phyloP scores from a whole-genome alignment of 64 coral and sea anemone species.

The Hydrozoanthus tunicans region DNA sequence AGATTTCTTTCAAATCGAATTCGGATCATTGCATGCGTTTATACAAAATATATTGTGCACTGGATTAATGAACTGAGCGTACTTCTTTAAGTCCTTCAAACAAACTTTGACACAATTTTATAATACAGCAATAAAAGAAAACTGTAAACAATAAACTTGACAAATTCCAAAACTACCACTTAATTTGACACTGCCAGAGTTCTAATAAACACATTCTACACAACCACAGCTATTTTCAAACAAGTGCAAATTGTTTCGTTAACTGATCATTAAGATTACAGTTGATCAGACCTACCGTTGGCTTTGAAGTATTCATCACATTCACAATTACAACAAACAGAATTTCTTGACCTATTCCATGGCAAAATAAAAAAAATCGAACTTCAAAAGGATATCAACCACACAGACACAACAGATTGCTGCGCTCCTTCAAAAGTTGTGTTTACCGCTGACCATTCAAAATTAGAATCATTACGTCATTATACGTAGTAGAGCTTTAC shows the following conservation, averaged over 20 bases:
- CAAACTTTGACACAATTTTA: background rate
- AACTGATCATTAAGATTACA: background rate
- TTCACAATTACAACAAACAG: background rate
- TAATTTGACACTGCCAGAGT: background rate
- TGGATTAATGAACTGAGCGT: background rate
- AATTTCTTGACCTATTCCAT: background rate
- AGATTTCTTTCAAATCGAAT: too few species aligned
- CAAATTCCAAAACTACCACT: background rate
- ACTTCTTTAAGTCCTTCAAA: background rate
- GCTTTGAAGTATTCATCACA: slow-evolving; percentile 24
- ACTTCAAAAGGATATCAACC: background rate
- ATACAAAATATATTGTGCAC: background rate
- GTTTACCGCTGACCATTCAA: slow-evolving; percentile 12
- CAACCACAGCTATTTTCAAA: background rate
- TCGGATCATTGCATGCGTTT: too few species aligned
- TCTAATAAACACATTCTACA: background rate
- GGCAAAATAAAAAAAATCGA: background rate
- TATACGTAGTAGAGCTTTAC: background rate
- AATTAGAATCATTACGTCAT: background rate
- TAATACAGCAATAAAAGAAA: background rate
- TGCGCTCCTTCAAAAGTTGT: background rate
- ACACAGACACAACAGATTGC: background rate
- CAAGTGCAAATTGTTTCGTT: background rate
- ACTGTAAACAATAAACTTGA: too few species aligned
- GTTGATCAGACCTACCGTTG: slow-evolving; percentile 1